Conservation (phyloP, 1,140 invertebrate genomes). For the Coenobita brevimanus region DNA sequence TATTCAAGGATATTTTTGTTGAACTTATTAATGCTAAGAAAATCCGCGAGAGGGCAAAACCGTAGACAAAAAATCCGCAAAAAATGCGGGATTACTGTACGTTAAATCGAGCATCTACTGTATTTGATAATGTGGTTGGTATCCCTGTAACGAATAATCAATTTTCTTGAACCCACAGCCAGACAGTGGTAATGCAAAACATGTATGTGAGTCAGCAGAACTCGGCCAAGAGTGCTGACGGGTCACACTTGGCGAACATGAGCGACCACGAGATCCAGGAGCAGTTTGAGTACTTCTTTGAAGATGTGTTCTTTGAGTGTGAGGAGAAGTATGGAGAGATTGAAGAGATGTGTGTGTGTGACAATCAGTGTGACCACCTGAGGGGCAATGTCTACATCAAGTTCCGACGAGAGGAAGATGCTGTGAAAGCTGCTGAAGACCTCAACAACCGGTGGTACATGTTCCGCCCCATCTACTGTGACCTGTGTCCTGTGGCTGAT, state of each 20-base stretch:
- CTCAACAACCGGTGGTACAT: constrained; percentile 69
- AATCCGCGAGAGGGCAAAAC: too few species aligned
- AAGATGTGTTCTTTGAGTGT: constrained; percentile 69
- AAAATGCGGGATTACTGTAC: too few species aligned
- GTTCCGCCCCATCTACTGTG: constrained; percentile 69
- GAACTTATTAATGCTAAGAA: too few species aligned
- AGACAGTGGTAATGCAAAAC: constrained; percentile 69
- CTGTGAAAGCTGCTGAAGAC: constrained; percentile 68
- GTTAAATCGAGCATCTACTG: too few species aligned
- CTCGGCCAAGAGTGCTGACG: constrained; percentile 66
- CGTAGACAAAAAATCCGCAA: too few species aligned
- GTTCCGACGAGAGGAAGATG: constrained; percentile 68
- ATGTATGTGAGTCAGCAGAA: constrained; percentile 70
- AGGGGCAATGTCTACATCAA: constrained; percentile 69
- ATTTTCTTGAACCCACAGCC: constrained; percentile 41
- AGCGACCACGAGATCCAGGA: constrained; percentile 70
- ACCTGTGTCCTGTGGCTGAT: constrained; percentile 68
- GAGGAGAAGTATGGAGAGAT: constrained; percentile 69
- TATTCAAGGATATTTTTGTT: too few species aligned
- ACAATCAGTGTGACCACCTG: constrained; percentile 68
- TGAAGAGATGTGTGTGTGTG: constrained; percentile 69
- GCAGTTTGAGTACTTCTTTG: constrained; percentile 69
- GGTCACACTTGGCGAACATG: constrained; percentile 69
- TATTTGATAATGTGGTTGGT: too few species aligned
- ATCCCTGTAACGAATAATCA: too few species aligned